phyloP scores from a whole-genome alignment of 2,888 invertebrate genomes.

The Heliothis peltigera region DNA sequence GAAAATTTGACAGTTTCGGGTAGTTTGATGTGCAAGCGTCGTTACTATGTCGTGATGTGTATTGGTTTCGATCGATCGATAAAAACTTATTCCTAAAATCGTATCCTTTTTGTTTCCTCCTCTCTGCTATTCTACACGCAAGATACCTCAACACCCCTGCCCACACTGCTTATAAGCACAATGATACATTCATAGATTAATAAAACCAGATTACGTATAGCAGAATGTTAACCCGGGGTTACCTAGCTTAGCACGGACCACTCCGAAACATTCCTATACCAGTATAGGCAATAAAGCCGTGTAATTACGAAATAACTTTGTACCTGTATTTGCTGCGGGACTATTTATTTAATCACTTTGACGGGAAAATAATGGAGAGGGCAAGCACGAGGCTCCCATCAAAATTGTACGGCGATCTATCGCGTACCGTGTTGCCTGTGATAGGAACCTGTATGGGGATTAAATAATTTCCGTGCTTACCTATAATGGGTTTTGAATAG shows the following conservation, averaged over 20 bases:
- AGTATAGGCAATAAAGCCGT: constrained; percentile 83
- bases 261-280: constrained; percentile 82
- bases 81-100: too few species aligned
- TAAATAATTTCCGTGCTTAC: constrained; percentile 78
- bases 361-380: constrained; percentile 86
- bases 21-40: too few species aligned
- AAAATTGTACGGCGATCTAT: constrained; percentile 81
- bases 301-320: constrained; percentile 88
- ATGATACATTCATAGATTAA: constrained; percentile 48
- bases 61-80: too few species aligned
- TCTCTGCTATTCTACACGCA: not conserved
- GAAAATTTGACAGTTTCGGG: too few species aligned
- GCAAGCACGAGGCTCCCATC: constrained; percentile 73
- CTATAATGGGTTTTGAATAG: constrained; percentile 58
- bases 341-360: constrained; percentile 90
- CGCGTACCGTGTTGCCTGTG: constrained; percentile 74
- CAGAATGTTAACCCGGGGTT: constrained; percentile 70
- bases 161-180: constrained; percentile 18
- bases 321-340: constrained; percentile 76
- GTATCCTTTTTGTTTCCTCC: not conserved
- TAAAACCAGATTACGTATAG: constrained; percentile 49
- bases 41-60: too few species aligned
- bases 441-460: constrained; percentile 72
- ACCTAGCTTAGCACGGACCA: constrained; percentile 65
- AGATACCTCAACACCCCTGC: constrained; percentile 1